phyloP scores from a whole-genome alignment of 2,797 vertebrate genomes.

The Xenops minutus region DNA sequence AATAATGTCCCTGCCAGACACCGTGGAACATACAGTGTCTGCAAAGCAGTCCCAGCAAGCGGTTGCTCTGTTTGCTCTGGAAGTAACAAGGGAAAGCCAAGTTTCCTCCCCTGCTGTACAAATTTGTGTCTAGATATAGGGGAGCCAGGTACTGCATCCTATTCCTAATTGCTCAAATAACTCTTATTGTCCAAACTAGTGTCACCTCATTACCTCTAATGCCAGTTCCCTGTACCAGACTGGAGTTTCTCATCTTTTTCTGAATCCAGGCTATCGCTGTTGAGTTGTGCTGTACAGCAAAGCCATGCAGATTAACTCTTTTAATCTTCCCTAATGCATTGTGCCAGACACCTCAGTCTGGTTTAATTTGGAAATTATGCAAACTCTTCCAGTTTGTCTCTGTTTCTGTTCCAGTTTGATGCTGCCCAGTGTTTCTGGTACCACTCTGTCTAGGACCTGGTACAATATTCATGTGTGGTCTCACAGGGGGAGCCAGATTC shows the following conservation, averaged over 20 bases:
- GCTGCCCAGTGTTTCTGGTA: not conserved
- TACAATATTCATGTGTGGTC: not conserved
- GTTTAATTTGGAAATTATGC: not conserved
- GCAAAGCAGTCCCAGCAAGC: not conserved
- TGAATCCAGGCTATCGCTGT: not conserved
- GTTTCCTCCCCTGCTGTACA: not conserved
- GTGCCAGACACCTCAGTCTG: not conserved
- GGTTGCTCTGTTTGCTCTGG: not conserved
- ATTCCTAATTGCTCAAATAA: not conserved
- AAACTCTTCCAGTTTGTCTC: not conserved
- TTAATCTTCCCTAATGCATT: not conserved
- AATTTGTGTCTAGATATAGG: not conserved
- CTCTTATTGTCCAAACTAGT: not conserved
- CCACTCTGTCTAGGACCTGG: not conserved
- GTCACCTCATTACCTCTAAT: not conserved
- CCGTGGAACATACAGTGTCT: not conserved
- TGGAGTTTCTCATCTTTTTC: not conserved
- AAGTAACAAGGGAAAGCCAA: not conserved
- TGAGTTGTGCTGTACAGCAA: not conserved
- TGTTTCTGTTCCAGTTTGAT: not conserved
- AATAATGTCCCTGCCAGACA: not conserved
- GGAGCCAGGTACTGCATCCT: not conserved
- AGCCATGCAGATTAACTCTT: not conserved
- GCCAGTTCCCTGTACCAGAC: not conserved
- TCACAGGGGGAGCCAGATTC: not conserved